Conservation (phyloP, 2,888 invertebrate species). For the Cataglyphis rosenhaueri region DNA sequence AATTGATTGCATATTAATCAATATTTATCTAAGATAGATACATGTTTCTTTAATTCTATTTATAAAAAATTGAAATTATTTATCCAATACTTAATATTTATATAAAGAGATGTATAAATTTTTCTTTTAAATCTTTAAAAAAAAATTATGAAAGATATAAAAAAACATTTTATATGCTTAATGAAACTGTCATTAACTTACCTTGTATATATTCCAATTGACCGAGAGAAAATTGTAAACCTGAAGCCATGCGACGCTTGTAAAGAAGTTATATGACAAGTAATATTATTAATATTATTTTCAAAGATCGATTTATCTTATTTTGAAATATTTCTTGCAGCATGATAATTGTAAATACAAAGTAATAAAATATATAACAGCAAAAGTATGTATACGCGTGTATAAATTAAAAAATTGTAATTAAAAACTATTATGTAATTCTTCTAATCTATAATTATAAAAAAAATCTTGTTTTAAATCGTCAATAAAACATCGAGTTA, state of each 20-base stretch:
- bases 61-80: not conserved
- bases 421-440: not conserved
- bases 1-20: not conserved
- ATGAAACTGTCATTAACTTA: conserved; percentile 6
- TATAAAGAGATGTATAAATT: not conserved
- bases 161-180: not conserved
- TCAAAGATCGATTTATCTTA: conserved; percentile 10
- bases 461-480: not conserved
- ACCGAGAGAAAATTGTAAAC: not conserved
- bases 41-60: not conserved
- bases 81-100: not conserved
- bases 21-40: not conserved
- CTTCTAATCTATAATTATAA: not conserved
- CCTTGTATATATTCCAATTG: not conserved
- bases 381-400: not conserved
- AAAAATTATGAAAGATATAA: not conserved
- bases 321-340: not conserved
- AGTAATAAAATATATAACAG: not conserved
- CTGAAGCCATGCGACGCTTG: not conserved
- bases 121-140: not conserved
- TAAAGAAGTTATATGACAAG: not conserved
- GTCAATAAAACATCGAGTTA: not conserved
- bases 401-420: not conserved
- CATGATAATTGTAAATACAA: not conserved
- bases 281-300: not conserved